Base-by-base conservation (phyloP, 2,888 invertebrate genomes). In the Branchipolynoe longqiensis region DNA sequence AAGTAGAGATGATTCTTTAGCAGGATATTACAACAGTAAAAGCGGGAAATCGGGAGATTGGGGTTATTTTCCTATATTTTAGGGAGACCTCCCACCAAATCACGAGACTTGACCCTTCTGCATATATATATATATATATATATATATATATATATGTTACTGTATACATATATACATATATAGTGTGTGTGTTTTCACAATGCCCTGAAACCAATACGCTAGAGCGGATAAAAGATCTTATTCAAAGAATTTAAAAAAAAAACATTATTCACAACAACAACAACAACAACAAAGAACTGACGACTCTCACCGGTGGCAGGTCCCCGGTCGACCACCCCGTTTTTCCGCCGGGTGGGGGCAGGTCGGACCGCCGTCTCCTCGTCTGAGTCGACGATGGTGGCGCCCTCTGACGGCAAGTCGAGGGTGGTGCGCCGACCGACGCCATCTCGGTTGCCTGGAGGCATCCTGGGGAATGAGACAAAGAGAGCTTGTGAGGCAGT, bases 271-370 rank as follows among this genome's bases (percentile, higher is more conserved):
- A 14, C 12, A 14, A 48, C 8, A 48, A 12, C 18, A 48, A 12
- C 48, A 48, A 48, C 18, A 48, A 12, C 8, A 48, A 12, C 18
- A 48, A 8, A 18, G 14, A n/a, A n/a, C 12, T 14, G 31, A 2
- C 1, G 48, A 12, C 4, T 62, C 78, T 41, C 25, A 78, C 78
- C 78, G 1, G 78, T 12, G 22, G 41, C 25, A 48, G 78, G 78
- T 33, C 54, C 6, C 0, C 48, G 78, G 31, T 78, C 78, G 78
- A 78, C 78, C n/a, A 78, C 78, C 25, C 78, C 78, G 31, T 78
- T 78, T 78, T 78, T 78, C n/a, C 78, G 78, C 48, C 41, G 48
- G 1, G 48, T 78, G 54, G 54, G 28, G 54, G 78, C 78, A 25
- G 78, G 48, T 54, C 78, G 41, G 41, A 48, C 78, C 2, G 14